Evolutionary conservation across 2,113 vertebrate species (phyloP).

Genomic region (Carassius gibelio): DNA sequence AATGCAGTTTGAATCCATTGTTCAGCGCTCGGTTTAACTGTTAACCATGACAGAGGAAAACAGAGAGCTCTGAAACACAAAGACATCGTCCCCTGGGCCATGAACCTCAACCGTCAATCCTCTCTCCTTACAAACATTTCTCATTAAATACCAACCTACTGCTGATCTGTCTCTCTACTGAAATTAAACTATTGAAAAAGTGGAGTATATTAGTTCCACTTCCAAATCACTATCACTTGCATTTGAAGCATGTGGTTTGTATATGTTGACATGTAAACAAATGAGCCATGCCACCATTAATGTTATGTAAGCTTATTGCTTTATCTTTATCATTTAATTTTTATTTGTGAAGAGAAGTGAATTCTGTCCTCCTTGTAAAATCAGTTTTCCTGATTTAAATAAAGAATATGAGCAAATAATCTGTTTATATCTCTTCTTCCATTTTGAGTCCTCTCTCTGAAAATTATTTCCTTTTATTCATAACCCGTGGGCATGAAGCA

Average conservation of each 20-base stretch:
- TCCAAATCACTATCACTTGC: neutral
- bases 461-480: neutral
- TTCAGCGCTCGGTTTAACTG: conserved; percentile 36
- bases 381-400: neutral
- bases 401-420: neutral
- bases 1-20: conserved; percentile 37
- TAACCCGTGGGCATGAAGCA: neutral
- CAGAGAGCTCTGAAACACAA: conserved; percentile 41
- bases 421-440: neutral
- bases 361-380: neutral
- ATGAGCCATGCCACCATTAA: neutral
- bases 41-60: conserved; percentile 30
- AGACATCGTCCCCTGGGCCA: conserved; percentile 45
- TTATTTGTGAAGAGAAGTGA: neutral
- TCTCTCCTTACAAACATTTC: conserved; percentile 39
- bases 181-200: conserved; percentile 27
- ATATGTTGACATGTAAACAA: neutral
- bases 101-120: conserved; percentile 48
- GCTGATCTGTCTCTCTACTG: conserved; percentile 23
- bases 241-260: neutral
- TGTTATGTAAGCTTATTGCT: neutral
- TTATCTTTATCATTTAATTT: neutral
- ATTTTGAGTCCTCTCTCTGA: neutral
- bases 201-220: conserved; percentile 10
- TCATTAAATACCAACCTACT: conserved; percentile 1